phyloP scores from a whole-genome alignment of 2,888 invertebrate genomes.

The Trachelus stipa region DNA sequence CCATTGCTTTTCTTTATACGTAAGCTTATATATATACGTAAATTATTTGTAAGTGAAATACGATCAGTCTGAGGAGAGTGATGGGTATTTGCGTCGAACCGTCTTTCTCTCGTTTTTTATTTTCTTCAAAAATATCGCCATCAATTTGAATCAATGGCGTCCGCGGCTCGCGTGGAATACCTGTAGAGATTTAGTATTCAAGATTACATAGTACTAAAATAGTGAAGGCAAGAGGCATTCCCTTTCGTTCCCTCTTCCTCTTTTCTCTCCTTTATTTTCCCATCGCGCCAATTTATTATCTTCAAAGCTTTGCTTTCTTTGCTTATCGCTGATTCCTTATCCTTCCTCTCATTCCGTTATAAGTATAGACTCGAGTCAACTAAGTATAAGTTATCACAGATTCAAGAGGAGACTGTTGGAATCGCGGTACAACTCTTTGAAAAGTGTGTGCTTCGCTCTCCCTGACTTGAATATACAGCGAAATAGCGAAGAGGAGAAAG shows the following conservation, averaged over 20 bases:
- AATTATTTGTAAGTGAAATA: constrained; percentile 3
- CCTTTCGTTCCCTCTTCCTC: not conserved
- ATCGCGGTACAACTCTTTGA: not conserved
- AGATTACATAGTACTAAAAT: not conserved
- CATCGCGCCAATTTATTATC: not conserved
- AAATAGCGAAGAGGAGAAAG: not conserved
- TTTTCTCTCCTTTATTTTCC: not conserved
- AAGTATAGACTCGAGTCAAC: not conserved
- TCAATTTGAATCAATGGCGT: not conserved
- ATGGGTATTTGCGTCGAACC: not conserved
- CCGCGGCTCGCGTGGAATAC: not conserved
- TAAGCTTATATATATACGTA: constrained; percentile 7
- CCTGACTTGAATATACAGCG: not conserved
- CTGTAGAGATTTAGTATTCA: not conserved
- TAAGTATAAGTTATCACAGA: not conserved
- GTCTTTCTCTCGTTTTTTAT: not conserved
- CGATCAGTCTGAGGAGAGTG: constrained; percentile 21
- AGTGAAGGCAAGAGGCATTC: constrained; percentile 7
- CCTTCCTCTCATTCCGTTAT: not conserved
- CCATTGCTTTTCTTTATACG: constrained; percentile 31
- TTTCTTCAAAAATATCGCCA: not conserved
- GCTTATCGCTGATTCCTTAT: not conserved
- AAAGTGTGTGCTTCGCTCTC: not conserved
- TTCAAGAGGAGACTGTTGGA: not conserved
- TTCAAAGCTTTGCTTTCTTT: not conserved